These are phyloP conservation scores for Tillus elongatus DNA, from an alignment of 2,888 invertebrate species.

Conservation along the genomic window DNA sequence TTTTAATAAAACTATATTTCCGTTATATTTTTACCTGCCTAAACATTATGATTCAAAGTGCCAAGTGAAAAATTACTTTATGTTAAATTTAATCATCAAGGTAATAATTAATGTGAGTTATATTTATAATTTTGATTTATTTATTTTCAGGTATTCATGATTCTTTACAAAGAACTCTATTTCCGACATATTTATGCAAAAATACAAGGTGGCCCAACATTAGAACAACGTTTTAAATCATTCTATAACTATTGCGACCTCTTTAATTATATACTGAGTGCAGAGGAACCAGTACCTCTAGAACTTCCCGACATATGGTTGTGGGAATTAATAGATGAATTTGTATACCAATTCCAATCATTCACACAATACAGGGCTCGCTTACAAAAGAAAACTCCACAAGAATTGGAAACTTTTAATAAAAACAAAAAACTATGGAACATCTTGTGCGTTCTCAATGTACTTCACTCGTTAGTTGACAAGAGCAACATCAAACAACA, in stretches of 20 bases:
- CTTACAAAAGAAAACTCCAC: slow-evolving; percentile 64
- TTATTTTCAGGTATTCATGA: slow-evolving; percentile 70
- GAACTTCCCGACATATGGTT: slow-evolving; percentile 97
- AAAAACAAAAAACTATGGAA: slow-evolving; percentile 92
- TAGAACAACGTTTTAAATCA: slow-evolving; percentile 88
- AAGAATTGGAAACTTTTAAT: slow-evolving; percentile 69
- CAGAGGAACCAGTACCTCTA: slow-evolving; percentile 77
- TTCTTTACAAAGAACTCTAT: slow-evolving; percentile 94
- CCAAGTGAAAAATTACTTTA: too few relatives aligned
- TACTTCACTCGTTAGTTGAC: slow-evolving; percentile 93
- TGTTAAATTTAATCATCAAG: too few relatives aligned
- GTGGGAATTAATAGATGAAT: slow-evolving; percentile 99
- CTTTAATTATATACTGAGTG: slow-evolving; percentile 91
- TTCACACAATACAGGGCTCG: slow-evolving; percentile 73
- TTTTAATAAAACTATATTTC: too few relatives aligned
- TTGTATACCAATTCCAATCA: slow-evolving; percentile 95
- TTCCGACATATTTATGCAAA: slow-evolving; percentile 95
- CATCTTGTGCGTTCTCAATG: slow-evolving; percentile 94
- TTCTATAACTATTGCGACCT: slow-evolving; percentile 98
- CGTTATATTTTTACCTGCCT: too few relatives aligned
- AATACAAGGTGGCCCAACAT: slow-evolving; percentile 78
- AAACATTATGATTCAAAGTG: too few relatives aligned
- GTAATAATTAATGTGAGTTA: too few relatives aligned
- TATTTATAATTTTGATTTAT: slow-evolving; percentile 16
- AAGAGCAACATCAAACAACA: slow-evolving; percentile 98